phyloP scores from a whole-genome alignment of 2,797 vertebrate species.

The Danio jaintianensis region DNA sequence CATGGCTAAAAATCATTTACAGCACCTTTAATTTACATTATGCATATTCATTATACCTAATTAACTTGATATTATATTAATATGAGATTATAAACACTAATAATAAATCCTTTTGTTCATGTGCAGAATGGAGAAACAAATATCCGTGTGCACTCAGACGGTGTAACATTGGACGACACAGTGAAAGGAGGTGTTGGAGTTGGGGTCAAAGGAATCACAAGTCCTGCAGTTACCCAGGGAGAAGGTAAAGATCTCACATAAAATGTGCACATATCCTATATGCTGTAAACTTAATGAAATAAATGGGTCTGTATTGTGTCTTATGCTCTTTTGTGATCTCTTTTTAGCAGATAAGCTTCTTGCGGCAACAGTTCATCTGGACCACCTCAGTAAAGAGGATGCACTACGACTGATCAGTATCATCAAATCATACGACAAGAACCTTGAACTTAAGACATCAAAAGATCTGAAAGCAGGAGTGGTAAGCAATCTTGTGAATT shows the following conservation, averaged over 20 bases:
- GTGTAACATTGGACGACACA: conserved; percentile 65
- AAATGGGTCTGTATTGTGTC: background rate
- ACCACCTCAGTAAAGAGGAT: conserved; percentile 75
- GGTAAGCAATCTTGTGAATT: conserved; percentile 59
- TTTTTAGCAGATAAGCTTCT: conserved; percentile 76
- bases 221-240: conserved; percentile 13
- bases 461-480: conserved; percentile 60
- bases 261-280: background rate
- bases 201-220: conserved; percentile 36
- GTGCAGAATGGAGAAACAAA: conserved; percentile 64
- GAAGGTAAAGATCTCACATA: conserved; percentile 37
- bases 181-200: conserved; percentile 64
- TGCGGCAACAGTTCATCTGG: conserved; percentile 79
- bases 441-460: conserved; percentile 77
- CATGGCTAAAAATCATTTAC: conserved; percentile 1
- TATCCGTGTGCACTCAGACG: conserved; percentile 61
- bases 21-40: background rate
- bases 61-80: background rate
- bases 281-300: background rate
- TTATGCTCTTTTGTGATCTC: background rate
- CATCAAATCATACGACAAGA: conserved; percentile 77
- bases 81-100: background rate
- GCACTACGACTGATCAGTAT: conserved; percentile 72
- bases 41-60: background rate
- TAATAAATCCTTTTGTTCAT: conserved; percentile 13